Conservation (phyloP, 2,797 vertebrate genomes). For the Novumbra hubbsi region DNA sequence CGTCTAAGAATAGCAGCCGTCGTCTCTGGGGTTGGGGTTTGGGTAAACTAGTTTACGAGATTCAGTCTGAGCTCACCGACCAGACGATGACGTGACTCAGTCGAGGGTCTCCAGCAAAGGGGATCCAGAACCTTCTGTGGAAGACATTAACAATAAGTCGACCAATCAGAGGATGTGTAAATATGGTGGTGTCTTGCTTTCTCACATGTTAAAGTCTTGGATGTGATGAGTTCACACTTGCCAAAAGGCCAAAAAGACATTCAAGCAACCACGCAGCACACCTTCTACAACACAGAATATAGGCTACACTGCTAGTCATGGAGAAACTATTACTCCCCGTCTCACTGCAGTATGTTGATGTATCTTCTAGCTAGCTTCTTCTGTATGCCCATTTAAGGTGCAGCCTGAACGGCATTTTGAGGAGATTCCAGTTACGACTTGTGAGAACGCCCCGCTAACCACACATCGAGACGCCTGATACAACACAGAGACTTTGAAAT, state of each 20-base stretch:
- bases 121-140: slow-evolving; percentile 28
- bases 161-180: slow-evolving; percentile 42
- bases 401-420: slow-evolving; percentile 18
- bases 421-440: slow-evolving; percentile 5
- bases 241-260: slow-evolving; percentile 16
- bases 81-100: slow-evolving; percentile 55
- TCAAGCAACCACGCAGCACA: slow-evolving; percentile 42
- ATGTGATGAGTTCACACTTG: slow-evolving; percentile 23
- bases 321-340: slow-evolving; percentile 58
- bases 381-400: slow-evolving; percentile 47
- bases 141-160: slow-evolving; percentile 31
- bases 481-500: background rate
- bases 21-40: slow-evolving; percentile 61
- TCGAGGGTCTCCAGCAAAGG: slow-evolving; percentile 44
- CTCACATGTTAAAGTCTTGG: slow-evolving; percentile 19
- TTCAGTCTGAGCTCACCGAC: slow-evolving; percentile 70
- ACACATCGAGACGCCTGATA: slow-evolving; percentile 1
- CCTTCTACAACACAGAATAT: slow-evolving; percentile 40
- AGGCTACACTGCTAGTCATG: no score
- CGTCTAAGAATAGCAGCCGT: slow-evolving; percentile 55
- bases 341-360: slow-evolving; percentile 45
- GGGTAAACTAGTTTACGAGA: slow-evolving; percentile 50
- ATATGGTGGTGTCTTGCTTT: slow-evolving; percentile 28
- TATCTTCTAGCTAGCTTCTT: slow-evolving; percentile 45
- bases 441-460: slow-evolving; percentile 16